These are phyloP conservation scores for Aleadryas rufinucha DNA, from an alignment of 2,113 vertebrate genomes.

Conservation along the genomic window DNA sequence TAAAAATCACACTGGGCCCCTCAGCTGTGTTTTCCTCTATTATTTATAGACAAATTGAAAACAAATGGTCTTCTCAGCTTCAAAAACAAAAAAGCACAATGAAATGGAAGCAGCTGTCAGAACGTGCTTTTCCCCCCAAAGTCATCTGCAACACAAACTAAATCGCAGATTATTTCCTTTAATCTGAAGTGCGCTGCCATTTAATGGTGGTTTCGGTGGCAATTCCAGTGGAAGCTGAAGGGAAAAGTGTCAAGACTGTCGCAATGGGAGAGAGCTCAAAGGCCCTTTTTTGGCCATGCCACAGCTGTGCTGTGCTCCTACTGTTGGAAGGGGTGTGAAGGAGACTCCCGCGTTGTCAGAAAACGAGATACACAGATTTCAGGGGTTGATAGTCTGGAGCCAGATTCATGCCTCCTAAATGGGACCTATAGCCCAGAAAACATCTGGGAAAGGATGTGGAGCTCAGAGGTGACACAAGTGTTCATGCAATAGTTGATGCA, in stretches of 20 bases:
- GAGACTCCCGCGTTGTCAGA: background rate
- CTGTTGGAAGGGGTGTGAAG: background rate
- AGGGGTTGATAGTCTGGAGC: background rate
- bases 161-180: slow-evolving; percentile 52
- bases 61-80: slow-evolving; percentile 73
- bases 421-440: background rate
- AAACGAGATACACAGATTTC: background rate
- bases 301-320: background rate
- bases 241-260: background rate
- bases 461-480: background rate
- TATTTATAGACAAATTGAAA: slow-evolving; percentile 86
- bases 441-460: background rate
- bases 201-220: slow-evolving; percentile 68
- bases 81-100: slow-evolving; percentile 60
- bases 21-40: slow-evolving; percentile 79
- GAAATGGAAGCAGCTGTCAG: slow-evolving; percentile 87
- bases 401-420: background rate
- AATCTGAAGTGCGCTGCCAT: slow-evolving; percentile 65
- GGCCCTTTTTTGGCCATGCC: background rate
- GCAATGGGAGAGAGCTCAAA: background rate
- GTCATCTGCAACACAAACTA: slow-evolving; percentile 36
- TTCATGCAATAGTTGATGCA: background rate
- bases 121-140: slow-evolving; percentile 70
- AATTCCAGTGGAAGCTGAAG: background rate
- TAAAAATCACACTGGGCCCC: slow-evolving; percentile 75